Percentiles rank a stretch among this genome's conserved stretches.
Conservation (phyloP, 2,888 invertebrate species). For the Elmis aenea region DNA sequence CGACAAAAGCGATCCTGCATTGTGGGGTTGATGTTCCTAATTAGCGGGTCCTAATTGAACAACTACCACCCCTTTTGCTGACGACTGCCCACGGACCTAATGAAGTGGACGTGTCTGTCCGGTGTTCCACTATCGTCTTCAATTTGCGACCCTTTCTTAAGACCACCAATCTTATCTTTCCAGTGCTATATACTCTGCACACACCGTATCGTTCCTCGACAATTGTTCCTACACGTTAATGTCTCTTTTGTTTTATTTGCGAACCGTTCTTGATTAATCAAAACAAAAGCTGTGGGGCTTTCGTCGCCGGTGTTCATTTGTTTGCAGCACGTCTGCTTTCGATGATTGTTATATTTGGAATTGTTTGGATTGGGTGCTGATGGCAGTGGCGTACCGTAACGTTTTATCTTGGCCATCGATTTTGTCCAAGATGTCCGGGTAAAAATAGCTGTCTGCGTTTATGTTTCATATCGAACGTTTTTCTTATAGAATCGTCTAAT, state of each 20-base stretch:
- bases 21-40: no score
- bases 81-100: conserved; percentile 10
- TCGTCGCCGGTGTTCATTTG: conserved; percentile 19
- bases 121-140: conserved; percentile 10
- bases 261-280: conserved; percentile 22
- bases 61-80: conserved; percentile 12
- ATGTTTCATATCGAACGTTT: conserved; percentile 6
- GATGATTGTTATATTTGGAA: conserved; percentile 16
- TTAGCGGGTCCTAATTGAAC: conserved; percentile 11
- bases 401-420: conserved; percentile 2
- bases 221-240: conserved; percentile 18
- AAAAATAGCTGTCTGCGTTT: conserved; percentile 9
- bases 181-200: not conserved
- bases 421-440: not conserved
- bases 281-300: conserved; percentile 20
- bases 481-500: conserved; percentile 8
- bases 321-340: conserved; percentile 17
- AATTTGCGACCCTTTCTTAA: conserved; percentile 7
- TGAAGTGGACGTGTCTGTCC: conserved; percentile 18
- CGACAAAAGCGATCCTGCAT: no score
- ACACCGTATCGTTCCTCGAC: conserved; percentile 12
- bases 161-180: no score
- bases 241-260: conserved; percentile 16
- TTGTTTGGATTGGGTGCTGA: conserved; percentile 17
- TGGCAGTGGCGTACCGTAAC: conserved; percentile 12